These are phyloP conservation scores for Drosophila bipectinata DNA, from an alignment of 1,140 invertebrate genomes.

Conservation along the genomic window DNA sequence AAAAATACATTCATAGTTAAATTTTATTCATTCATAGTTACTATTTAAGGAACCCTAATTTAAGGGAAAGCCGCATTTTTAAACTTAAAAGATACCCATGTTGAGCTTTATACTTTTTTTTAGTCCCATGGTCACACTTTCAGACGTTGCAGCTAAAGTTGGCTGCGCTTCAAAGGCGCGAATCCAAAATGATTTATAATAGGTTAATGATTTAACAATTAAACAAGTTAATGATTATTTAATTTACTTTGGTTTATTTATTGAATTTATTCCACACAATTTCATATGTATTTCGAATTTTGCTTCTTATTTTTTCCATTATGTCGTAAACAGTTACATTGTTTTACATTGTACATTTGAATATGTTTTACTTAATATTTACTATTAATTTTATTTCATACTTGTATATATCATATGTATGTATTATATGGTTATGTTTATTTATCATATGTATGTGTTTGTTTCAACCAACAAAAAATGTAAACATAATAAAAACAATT, in stretches of 20 bases:
- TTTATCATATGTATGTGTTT: slow-evolving; percentile 48
- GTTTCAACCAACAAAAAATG: slow-evolving; percentile 40
- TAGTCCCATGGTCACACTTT: too few species aligned
- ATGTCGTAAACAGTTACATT: slow-evolving; percentile 75
- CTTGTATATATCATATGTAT: slow-evolving; percentile 56
- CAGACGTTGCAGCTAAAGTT: too few species aligned
- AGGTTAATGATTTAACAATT: too few species aligned
- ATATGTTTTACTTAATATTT: slow-evolving; percentile 70
- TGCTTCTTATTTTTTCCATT: slow-evolving; percentile 43
- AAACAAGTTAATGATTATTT: not conserved
- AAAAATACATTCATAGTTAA: too few species aligned
- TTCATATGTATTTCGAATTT: slow-evolving; percentile 38
- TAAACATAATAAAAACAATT: slow-evolving; percentile 65
- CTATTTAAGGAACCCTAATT: too few species aligned
- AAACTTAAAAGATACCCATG: too few species aligned
- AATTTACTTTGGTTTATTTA: slow-evolving; percentile 71
- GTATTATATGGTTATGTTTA: slow-evolving; percentile 45
- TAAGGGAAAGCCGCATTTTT: too few species aligned
- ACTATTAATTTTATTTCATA: slow-evolving; percentile 57
- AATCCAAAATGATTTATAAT: not conserved
- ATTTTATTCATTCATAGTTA: too few species aligned
- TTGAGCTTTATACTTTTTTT: too few species aligned
- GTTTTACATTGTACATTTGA: slow-evolving; percentile 79
- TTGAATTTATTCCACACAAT: slow-evolving; percentile 73
- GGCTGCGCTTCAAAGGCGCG: not conserved